Evolutionary conservation across 1,140 invertebrate genomes (phyloP).

Genomic region (Campoletis sonorensis): DNA sequence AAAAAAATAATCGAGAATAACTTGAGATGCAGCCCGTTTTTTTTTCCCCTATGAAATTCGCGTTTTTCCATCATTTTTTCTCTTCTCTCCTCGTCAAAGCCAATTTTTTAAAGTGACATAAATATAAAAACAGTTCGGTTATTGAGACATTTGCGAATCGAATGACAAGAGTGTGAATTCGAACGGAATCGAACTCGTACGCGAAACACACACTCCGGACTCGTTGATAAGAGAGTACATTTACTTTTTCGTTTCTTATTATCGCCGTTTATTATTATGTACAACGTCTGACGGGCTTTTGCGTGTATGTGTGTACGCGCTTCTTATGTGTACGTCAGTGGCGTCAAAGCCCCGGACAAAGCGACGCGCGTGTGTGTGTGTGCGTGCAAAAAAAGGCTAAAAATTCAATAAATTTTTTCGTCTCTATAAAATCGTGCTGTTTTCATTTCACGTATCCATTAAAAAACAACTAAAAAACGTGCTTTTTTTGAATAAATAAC

Average conservation of each 20-base stretch:
- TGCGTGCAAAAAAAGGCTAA: neutral
- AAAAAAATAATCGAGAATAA: neutral
- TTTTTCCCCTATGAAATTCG: no score
- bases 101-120: neutral
- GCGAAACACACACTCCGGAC: neutral
- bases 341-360: constrained; percentile 21
- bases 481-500: no score
- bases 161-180: neutral
- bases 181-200: neutral
- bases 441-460: neutral
- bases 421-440: neutral
- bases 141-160: neutral
- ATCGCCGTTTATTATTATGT: constrained; percentile 22
- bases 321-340: neutral
- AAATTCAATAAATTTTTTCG: constrained; percentile 13
- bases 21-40: neutral
- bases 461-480: no score
- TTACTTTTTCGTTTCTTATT: neutral
- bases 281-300: neutral
- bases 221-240: neutral
- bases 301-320: neutral
- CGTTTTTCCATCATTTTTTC: neutral
- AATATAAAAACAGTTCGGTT: neutral
- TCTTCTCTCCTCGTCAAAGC: neutral
- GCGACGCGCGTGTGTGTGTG: neutral